phyloP scores from a whole-genome alignment of 1,140 invertebrate genomes.

The Drosophila parvula region DNA sequence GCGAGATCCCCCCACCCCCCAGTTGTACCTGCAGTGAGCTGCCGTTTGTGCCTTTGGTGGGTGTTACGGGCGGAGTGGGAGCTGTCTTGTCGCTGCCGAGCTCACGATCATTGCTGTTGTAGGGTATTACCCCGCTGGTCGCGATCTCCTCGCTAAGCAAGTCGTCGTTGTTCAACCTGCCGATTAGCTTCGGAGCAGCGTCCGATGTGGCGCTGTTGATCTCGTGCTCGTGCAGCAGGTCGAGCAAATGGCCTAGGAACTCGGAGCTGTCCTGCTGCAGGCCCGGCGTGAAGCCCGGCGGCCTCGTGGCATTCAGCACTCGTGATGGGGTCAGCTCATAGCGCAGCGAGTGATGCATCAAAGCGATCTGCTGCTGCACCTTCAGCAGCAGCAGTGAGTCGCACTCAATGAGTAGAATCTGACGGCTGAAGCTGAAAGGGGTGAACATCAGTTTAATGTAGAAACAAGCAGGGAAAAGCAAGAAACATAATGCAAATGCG shows the following conservation, averaged over 20 bases:
- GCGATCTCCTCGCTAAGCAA: constrained; percentile 42
- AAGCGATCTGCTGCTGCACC: constrained; percentile 90
- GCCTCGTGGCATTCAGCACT: constrained; percentile 88
- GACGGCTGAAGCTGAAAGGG: constrained; percentile 84
- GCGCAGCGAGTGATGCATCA: constrained; percentile 88
- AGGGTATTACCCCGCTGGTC: constrained; percentile 67
- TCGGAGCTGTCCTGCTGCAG: constrained; percentile 95
- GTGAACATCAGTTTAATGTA: not conserved
- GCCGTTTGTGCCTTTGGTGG: constrained; percentile 45
- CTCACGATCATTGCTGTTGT: constrained; percentile 65
- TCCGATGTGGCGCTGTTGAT: constrained; percentile 58
- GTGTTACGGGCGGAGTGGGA: constrained; percentile 20
- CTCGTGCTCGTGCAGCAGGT: constrained; percentile 90
- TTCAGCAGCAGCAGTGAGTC: constrained; percentile 86
- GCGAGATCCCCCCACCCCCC: constrained; percentile 12
- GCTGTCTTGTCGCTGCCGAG: constrained; percentile 24
- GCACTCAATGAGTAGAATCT: constrained; percentile 86
- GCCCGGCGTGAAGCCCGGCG: constrained; percentile 90
- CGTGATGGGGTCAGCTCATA: constrained; percentile 88
- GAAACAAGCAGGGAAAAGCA: not conserved
- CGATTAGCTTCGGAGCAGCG: constrained; percentile 4
- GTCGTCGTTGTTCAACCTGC: constrained; percentile 18
- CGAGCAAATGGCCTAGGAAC: constrained; percentile 91
- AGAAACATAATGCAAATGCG: not conserved
- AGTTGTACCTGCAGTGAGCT: constrained; percentile 14